Evolutionary conservation across 2,113 vertebrate species (phyloP), one percentile per base, ranked within the genome.

Genomic region (mouse (Mus musculus)): DNA sequence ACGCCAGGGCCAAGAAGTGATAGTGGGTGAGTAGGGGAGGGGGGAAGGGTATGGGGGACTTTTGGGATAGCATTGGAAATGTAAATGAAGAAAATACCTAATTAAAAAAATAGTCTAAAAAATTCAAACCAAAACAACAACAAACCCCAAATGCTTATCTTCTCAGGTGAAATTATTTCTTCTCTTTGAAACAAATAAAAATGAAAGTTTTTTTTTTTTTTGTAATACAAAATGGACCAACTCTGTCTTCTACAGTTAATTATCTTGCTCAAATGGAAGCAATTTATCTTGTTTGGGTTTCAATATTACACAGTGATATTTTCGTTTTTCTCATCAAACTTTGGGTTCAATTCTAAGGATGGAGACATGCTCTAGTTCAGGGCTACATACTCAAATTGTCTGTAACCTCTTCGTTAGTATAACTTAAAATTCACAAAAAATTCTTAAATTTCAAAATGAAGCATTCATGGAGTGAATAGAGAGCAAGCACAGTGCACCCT

Each of bases 101-200:
- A 42, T 42, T 42, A 42, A 42, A 42, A 95, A 61, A 77, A 30
- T 52, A 75, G 72, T 42, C n/a, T 75, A 76, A 76, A 76, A 76
- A 73, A 17, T 69, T 69, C 30, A 46, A 46, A 28, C 42, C 28
- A 52, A 52, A 46, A 9, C n/a, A 73, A 20, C 13, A 78, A 78
- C 7, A 78, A 52, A 19, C 1, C 49, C 46, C 28, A 91, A 42
- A 82, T 39, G 71, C 78, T 91, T 82, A 11, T 72, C 4, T 24
- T 33, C 17, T 65, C 24, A 24, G 42, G 75, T 95, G 80, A 95
- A 95, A 91, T 72, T 33, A 80, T 89, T 36, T 92, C 22, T 39
- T 93, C 33, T 78, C 39, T 82, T 86, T 94, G 86, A 96, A 73
- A 94, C 95, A 95, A 95, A 78, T 90, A 95, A 96, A 93, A 93